A percentile compares a stretch with the other conserved stretches of the same genome.
Evolutionary conservation across 1,140 invertebrate genomes (phyloP).

Genomic region (Tachypleus tridentatus): DNA sequence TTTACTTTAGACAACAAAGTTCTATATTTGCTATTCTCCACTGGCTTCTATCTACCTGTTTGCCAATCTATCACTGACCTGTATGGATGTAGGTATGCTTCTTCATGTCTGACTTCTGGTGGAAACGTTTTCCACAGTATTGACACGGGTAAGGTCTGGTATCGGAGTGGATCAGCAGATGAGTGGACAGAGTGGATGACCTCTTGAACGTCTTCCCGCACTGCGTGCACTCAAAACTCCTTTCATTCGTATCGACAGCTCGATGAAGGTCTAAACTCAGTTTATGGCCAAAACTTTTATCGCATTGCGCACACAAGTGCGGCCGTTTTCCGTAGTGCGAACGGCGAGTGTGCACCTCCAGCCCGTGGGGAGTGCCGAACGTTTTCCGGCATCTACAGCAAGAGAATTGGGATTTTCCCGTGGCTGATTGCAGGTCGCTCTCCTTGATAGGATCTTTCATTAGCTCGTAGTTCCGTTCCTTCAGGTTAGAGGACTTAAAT

Average conservation of each 20-base stretch:
- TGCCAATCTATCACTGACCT: slow-evolving; percentile 25
- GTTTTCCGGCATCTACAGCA: neutral
- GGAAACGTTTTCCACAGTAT: slow-evolving; percentile 48
- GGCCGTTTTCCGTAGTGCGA: neutral
- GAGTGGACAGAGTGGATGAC: slow-evolving; percentile 47
- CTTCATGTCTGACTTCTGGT: slow-evolving; percentile 54
- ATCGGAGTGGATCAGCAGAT: slow-evolving; percentile 48
- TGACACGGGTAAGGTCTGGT: slow-evolving; percentile 40
- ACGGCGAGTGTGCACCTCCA: neutral
- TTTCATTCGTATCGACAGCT: neutral
- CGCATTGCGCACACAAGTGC: neutral
- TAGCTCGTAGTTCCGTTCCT: too few species aligned
- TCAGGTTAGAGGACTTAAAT: too few species aligned
- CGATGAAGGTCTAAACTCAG: neutral
- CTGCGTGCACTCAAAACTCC: neutral
- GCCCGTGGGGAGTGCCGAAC: neutral
- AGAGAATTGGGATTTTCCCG: neutral
- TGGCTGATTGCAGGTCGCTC: too few species aligned
- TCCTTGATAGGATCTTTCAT: too few species aligned
- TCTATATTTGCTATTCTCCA: too few species aligned
- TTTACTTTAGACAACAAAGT: too few species aligned
- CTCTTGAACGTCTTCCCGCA: slow-evolving; percentile 45
- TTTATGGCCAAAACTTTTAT: slow-evolving; percentile 1
- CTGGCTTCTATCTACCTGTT: slow-evolving; percentile 26
- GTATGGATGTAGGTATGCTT: slow-evolving; percentile 54